These are phyloP conservation scores for Hypselothyrea guttata DNA, from an alignment of 2,888 invertebrate species.

Conservation along the genomic window DNA sequence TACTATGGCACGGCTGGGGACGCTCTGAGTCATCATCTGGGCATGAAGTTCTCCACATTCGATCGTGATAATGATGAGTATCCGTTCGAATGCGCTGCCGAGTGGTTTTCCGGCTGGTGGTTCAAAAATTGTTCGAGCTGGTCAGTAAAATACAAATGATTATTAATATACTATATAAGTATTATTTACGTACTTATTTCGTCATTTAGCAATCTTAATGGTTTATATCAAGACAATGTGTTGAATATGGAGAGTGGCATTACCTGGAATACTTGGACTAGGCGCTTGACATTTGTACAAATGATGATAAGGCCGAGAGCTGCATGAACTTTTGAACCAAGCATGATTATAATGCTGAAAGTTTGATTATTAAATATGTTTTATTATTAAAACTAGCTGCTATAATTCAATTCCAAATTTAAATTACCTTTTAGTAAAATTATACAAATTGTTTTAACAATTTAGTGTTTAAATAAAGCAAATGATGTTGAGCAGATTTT, in stretches of 20 bases:
- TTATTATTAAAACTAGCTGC: too few relatives aligned
- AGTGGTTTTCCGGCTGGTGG: conserved; percentile 31
- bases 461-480: too few relatives aligned
- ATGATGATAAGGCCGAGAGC: conserved; percentile 22
- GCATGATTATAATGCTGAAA: too few relatives aligned
- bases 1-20: conserved; percentile 18
- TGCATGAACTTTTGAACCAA: neutral
- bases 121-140: neutral
- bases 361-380: too few relatives aligned
- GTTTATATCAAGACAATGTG: conserved; percentile 6
- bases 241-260: neutral
- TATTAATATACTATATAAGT: neutral
- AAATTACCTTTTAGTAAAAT: too few relatives aligned
- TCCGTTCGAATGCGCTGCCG: neutral
- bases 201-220: conserved; percentile 21
- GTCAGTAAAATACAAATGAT: neutral
- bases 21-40: neutral
- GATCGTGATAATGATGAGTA: conserved; percentile 23
- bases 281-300: conserved; percentile 9
- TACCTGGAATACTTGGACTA: conserved; percentile 12
- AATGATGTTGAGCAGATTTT: too few relatives aligned
- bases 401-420: too few relatives aligned
- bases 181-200: accelerated
- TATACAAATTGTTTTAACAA: too few relatives aligned
- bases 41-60: conserved; percentile 10